These are phyloP conservation scores for Fragum sueziense DNA, from an alignment of 2,888 invertebrate species.

Conservation along the genomic window DNA sequence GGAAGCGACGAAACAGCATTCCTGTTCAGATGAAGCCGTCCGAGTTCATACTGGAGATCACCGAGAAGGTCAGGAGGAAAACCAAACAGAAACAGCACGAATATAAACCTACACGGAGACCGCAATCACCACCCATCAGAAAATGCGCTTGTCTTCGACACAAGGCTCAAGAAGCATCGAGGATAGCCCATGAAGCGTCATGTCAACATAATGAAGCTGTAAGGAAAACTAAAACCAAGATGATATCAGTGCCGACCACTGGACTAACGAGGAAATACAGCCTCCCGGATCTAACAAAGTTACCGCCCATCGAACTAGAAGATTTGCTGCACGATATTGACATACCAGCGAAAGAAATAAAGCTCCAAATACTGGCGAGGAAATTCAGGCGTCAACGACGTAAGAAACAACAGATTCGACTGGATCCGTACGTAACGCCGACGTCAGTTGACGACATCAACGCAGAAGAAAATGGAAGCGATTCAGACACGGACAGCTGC, in stretches of 20 bases:
- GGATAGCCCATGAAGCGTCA: background rate
- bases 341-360: constrained; percentile 63
- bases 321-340: constrained; percentile 54
- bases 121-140: constrained; percentile 14
- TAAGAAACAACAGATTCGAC: constrained; percentile 37
- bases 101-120: constrained; percentile 11
- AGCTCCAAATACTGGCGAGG: constrained; percentile 52
- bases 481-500: constrained; percentile 1
- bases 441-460: background rate
- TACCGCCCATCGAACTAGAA: constrained; percentile 39
- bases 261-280: constrained; percentile 51
- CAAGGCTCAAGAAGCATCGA: background rate
- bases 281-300: constrained; percentile 42
- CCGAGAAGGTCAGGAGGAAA: constrained; percentile 38
- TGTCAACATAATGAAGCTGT: constrained; percentile 35
- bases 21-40: constrained; percentile 34
- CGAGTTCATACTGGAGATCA: constrained; percentile 52
- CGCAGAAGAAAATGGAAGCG: constrained; percentile 9
- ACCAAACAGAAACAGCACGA: constrained; percentile 26
- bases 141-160: constrained; percentile 15
- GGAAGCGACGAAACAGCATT: constrained; percentile 48
- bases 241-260: constrained; percentile 43
- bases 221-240: constrained; percentile 43
- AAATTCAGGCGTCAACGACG: constrained; percentile 54
- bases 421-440: constrained; percentile 37